These are phyloP conservation scores for Telmatherina bonti DNA, from an alignment of 2,797 vertebrate genomes.

Conservation along the genomic window DNA sequence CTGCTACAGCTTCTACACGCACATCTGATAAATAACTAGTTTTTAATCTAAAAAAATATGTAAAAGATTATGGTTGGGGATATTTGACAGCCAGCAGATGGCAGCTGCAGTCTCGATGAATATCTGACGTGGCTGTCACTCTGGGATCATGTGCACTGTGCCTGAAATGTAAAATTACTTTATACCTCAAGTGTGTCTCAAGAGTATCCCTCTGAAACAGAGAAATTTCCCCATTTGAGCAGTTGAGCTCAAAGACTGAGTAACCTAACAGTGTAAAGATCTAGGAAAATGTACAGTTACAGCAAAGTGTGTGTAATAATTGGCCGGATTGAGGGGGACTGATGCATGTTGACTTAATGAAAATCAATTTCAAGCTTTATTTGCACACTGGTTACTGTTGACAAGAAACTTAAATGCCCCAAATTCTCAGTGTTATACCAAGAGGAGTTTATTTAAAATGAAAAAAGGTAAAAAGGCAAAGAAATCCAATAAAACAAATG, in stretches of 20 bases:
- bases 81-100: slow-evolving; percentile 49
- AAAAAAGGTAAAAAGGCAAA: slow-evolving; percentile 55
- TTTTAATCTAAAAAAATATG: not conserved
- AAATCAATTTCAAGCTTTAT: slow-evolving; percentile 7
- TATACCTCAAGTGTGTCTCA: slow-evolving; percentile 2
- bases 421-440: slow-evolving; percentile 32
- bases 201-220: not conserved
- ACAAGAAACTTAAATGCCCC: slow-evolving; percentile 10
- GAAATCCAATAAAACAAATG: slow-evolving; percentile 43
- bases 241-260: not conserved
- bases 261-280: not conserved
- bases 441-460: slow-evolving; percentile 69
- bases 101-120: slow-evolving; percentile 30
- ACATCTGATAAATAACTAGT: slow-evolving; percentile 14
- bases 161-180: slow-evolving; percentile 19
- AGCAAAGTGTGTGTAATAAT: not conserved
- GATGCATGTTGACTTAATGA: not conserved
- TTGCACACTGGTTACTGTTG: not conserved
- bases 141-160: slow-evolving; percentile 29
- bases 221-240: slow-evolving; percentile 18
- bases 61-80: not conserved
- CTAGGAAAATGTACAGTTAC: not conserved
- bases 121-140: not conserved
- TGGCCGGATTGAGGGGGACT: not conserved
- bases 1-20: not conserved